A percentile compares a stretch with the other conserved stretches of the same genome.
phyloP scores from a whole-genome alignment of 2,113 vertebrate species.

The Sclerurus mexicanus region DNA sequence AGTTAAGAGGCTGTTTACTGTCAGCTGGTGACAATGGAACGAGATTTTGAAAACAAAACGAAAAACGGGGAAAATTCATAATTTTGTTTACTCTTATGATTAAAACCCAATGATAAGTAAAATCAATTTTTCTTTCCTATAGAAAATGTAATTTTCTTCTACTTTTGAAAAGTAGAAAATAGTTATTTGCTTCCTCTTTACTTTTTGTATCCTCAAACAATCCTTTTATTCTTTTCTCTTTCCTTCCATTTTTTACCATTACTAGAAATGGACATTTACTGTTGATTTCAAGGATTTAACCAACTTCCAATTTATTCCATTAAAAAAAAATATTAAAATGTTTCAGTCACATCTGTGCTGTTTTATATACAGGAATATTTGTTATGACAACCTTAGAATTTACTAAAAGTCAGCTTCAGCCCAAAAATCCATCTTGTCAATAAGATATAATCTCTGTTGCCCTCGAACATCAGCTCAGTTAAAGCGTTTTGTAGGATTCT shows the following conservation, averaged over 20 bases:
- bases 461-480: background rate
- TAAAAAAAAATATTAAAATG: fast-evolving
- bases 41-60: background rate
- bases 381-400: fast-evolving
- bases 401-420: background rate
- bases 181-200: background rate
- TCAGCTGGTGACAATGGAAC: background rate
- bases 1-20: background rate
- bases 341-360: fast-evolving
- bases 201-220: background rate
- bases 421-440: background rate
- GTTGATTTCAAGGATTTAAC: background rate
- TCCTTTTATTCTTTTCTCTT: background rate
- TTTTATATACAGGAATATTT: background rate
- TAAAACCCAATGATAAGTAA: background rate
- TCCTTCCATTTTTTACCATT: background rate
- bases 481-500: background rate
- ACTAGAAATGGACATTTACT: background rate
- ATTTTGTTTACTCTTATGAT: background rate
- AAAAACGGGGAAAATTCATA: background rate
- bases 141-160: background rate
- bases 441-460: background rate
- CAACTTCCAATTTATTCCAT: background rate
- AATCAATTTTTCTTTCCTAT: background rate
- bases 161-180: background rate